phyloP scores from a whole-genome alignment of 2,888 invertebrate species.

The Heliconius cydno region DNA sequence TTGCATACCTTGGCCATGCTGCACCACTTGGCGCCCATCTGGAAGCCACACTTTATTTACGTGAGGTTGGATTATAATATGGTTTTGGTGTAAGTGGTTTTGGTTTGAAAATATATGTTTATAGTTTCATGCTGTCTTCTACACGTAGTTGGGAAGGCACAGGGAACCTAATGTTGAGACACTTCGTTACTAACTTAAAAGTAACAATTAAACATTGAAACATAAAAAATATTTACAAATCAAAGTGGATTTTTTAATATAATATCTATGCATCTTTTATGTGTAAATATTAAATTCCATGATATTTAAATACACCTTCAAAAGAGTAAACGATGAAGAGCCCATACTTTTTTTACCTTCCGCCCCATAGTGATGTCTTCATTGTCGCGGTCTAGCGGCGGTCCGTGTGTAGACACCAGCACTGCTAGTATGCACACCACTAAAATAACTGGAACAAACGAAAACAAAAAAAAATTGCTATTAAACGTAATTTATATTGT shows the following conservation, averaged over 20 bases:
- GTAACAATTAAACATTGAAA: too few species aligned
- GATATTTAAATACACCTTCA: too few species aligned
- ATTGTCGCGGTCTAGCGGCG: conserved; percentile 71
- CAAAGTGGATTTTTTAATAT: too few species aligned
- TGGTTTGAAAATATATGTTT: neutral
- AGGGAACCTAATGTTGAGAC: too few species aligned
- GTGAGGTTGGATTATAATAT: neutral
- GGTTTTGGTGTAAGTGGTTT: neutral
- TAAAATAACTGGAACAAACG: conserved; percentile 57
- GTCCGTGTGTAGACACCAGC: conserved; percentile 63
- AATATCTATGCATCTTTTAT: too few species aligned
- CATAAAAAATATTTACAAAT: too few species aligned
- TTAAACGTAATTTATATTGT: neutral
- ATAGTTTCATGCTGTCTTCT: neutral
- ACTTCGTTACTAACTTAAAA: too few species aligned
- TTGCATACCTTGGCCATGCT: conserved; percentile 79
- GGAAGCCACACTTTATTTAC: conserved; percentile 31
- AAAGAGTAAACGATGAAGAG: neutral
- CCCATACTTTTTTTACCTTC: conserved; percentile 72
- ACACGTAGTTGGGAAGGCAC: too few species aligned
- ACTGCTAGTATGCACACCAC: conserved; percentile 53
- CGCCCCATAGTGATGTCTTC: conserved; percentile 77
- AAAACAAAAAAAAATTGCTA: neutral
- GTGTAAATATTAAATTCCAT: too few species aligned
- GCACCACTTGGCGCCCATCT: conserved; percentile 80